These are phyloP conservation scores for Perca schrenkii DNA, from an alignment of 2,113 vertebrate genomes.

Conservation along the genomic window DNA sequence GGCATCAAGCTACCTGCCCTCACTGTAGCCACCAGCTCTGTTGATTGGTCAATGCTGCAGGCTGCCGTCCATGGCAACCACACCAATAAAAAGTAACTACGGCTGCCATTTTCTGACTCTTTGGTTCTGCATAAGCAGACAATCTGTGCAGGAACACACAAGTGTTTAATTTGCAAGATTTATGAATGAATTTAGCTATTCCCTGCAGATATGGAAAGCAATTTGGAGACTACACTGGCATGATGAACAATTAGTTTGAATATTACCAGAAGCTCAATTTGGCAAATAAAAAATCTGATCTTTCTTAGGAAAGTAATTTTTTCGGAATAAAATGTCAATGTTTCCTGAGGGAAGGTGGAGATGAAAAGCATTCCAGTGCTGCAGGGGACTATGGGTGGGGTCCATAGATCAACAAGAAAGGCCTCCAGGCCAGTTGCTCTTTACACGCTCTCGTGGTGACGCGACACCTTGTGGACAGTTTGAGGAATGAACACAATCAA, in stretches of 20 bases:
- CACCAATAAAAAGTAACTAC: constrained; percentile 66
- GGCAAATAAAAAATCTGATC: too few species aligned
- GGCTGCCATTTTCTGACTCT: background rate
- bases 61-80: constrained; percentile 71
- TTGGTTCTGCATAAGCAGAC: background rate
- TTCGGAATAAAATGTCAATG: background rate
- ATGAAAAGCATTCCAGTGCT: constrained; percentile 47
- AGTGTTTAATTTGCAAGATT: background rate
- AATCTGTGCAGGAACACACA: background rate
- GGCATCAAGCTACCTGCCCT: constrained; percentile 84
- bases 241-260: background rate
- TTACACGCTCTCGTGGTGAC: background rate
- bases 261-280: background rate
- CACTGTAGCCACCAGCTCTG: rapidly evolving
- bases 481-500: background rate
- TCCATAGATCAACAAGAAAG: background rate
- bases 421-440: background rate
- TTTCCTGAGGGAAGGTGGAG: constrained; percentile 2
- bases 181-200: background rate
- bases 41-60: constrained; percentile 72
- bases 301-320: background rate
- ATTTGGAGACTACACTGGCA: background rate
- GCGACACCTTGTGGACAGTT: constrained; percentile 52
- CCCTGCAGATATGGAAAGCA: too few species aligned
- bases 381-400: constrained; percentile 13